Evolutionary conservation across 2,888 invertebrate species (phyloP), one percentile per base, ranked within the genome.

Genomic region (Netelia fuscicornis): DNA sequence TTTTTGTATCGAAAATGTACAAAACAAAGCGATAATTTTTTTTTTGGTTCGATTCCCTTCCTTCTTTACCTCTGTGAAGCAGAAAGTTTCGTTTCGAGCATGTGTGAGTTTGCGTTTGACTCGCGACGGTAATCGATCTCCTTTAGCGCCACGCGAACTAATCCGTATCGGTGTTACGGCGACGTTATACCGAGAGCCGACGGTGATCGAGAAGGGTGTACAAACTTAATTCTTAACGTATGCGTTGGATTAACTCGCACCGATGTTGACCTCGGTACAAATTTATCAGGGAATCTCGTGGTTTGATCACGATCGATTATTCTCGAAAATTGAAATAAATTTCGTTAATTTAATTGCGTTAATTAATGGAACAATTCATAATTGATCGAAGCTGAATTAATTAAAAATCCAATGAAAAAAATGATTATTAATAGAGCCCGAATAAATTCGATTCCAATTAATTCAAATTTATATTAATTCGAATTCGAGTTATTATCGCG

Each of bases 41-140:
- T 9, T 65, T 2, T 2, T 48, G 0, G 25, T 6, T 20, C 9
- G 9, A 58, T 17, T 2, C 17, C n/a, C 20, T 58, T 58, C 13
- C n/a, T 58, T 6, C 58, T 58, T 58, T 58, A 9, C 9, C 58
- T 65, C 42, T 13, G 54, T 48, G 44, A 44, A n/a, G n/a, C 25
- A 23, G 25, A 17, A 58, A 13, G 60, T 60, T 30, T 13, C 48
- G 25, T 30, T 20, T 62, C 48, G 58, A 65, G 56, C 6, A 20
- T n/a, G 23, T 67, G n/a, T n/a, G 56, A 8, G 42, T n/a, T 3
- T 67, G n/a, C 3, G 11, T 44, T 17, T 37, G 54, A 64, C 20
- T 17, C 58, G 62, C 13, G 52, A 71, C 62, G 71, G 71, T 71
- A 79, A 79, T 79, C 64, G 71, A 71, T 64, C 54, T 71, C 60